Evolutionary conservation across 2,113 vertebrate species (phyloP).

Genomic region (Onychostruthus taczanowskii): DNA sequence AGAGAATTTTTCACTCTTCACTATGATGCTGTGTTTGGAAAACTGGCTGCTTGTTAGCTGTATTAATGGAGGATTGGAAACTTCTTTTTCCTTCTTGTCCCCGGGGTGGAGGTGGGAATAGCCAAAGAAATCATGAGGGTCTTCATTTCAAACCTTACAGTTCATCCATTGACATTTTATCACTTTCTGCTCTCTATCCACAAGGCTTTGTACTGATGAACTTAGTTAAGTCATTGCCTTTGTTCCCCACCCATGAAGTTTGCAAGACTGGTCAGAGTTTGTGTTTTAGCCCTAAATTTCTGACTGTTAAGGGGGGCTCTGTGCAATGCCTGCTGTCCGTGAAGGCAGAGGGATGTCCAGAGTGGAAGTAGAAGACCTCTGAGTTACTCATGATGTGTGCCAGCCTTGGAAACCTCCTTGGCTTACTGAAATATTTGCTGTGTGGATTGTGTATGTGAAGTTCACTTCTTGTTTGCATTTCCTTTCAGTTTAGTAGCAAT

Average conservation of each 20-base stretch:
- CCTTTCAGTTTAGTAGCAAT: not conserved
- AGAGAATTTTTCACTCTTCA: not conserved
- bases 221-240: not conserved
- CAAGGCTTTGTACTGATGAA: not conserved
- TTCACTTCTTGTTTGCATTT: not conserved
- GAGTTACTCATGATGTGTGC: not conserved
- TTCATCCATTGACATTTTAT: accelerated
- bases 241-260: not conserved
- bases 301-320: not conserved
- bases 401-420: not conserved
- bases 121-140: not conserved
- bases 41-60: not conserved
- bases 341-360: not conserved
- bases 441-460: not conserved
- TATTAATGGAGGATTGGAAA: not conserved
- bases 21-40: not conserved
- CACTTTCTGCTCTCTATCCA: not conserved
- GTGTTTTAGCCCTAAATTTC: not conserved
- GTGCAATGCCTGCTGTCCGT: not conserved
- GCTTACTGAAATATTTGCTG: not conserved
- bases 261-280: not conserved
- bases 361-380: not conserved
- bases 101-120: not conserved
- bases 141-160: not conserved
- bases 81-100: not conserved